Percentiles rank a stretch among this genome's conserved stretches.
phyloP scores from a whole-genome alignment of 2,113 vertebrate species.

The Platichthys flesus region DNA sequence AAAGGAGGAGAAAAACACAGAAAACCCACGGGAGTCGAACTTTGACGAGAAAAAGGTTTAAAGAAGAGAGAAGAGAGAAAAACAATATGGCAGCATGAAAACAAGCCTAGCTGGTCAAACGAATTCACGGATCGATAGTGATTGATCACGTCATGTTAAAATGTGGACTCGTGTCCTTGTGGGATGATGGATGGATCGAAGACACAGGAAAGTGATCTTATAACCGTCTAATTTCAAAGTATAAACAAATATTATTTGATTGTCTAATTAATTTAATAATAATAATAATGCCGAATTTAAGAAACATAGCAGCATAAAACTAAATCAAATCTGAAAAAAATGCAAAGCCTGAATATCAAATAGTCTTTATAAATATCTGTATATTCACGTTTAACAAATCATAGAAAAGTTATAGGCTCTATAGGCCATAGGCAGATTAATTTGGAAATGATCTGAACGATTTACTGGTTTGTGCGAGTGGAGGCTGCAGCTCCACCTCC shows the following conservation, averaged over 20 bases:
- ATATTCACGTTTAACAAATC: no score
- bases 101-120: constrained; percentile 55
- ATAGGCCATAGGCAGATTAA: background rate
- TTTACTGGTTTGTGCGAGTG: background rate
- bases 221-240: background rate
- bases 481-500: background rate
- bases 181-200: constrained; percentile 61
- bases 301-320: background rate
- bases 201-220: constrained; percentile 35
- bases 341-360: no score
- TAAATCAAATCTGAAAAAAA: no score
- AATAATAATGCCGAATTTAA: background rate
- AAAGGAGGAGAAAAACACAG: background rate
- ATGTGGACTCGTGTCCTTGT: constrained; percentile 64
- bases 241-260: no score
- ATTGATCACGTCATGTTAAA: constrained; percentile 73
- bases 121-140: constrained; percentile 71
- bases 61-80: background rate
- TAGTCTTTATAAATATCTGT: no score
- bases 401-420: background rate
- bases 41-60: background rate
- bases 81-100: constrained; percentile 17
- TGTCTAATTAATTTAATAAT: no score
- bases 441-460: background rate
- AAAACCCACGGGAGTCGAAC: background rate